Conservation (phyloP, 2,797 vertebrate genomes). For the Avahi laniger region DNA sequence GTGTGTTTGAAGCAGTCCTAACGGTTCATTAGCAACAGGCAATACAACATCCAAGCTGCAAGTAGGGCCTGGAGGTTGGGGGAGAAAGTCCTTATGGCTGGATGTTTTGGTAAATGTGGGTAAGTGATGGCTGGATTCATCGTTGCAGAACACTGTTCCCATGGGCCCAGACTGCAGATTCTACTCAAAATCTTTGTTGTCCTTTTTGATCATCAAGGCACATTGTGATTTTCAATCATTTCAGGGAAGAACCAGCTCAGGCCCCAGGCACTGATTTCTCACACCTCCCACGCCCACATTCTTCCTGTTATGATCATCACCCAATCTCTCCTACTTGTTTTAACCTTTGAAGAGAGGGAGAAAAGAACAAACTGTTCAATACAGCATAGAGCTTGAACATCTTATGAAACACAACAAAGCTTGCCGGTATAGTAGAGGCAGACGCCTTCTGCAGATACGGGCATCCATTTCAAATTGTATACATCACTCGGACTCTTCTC, state of each 20-base stretch:
- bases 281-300: constrained; percentile 1
- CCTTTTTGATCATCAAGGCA: neutral
- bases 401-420: neutral
- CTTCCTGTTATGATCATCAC: constrained; percentile 13
- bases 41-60: constrained; percentile 73
- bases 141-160: constrained; percentile 57
- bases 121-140: constrained; percentile 72
- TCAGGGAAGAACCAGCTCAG: neutral
- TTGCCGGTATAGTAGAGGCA: neutral
- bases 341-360: neutral
- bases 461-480: neutral
- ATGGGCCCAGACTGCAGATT: neutral
- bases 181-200: neutral
- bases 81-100: constrained; percentile 46
- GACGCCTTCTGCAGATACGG: neutral
- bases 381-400: neutral
- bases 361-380: neutral
- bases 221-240: neutral
- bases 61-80: neutral
- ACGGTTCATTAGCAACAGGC: constrained; percentile 82
- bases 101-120: constrained; percentile 63
- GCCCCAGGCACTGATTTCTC: neutral
- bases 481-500: neutral
- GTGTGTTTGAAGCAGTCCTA: constrained; percentile 83
- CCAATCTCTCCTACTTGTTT: neutral